Conservation (phyloP, 2,797 vertebrate species). For the Manis javanica region DNA sequence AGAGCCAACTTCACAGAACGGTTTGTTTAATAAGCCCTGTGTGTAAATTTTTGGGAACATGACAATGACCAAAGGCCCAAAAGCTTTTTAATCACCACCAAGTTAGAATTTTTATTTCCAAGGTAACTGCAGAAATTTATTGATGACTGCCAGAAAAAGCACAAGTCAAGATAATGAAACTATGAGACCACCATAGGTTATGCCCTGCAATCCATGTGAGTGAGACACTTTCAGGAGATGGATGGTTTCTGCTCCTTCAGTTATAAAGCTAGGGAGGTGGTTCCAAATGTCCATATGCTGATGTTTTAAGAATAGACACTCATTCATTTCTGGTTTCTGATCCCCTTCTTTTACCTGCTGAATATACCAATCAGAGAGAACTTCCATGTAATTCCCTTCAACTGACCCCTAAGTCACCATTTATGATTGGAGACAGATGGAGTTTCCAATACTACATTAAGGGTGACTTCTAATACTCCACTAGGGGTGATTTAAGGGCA, state of each 20-base stretch:
- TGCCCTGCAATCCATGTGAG: not conserved
- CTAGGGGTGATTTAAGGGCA: constrained; percentile 18
- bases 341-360: not conserved
- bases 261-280: not conserved
- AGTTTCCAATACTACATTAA: not conserved
- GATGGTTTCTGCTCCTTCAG: not conserved
- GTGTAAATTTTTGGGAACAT: not conserved
- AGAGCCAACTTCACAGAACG: not conserved
- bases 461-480: not conserved
- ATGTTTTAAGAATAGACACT: not conserved
- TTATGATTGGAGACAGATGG: not conserved
- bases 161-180: not conserved
- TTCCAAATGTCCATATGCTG: not conserved
- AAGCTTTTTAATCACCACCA: constrained; percentile 34
- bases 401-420: not conserved
- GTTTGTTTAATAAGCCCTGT: accelerated
- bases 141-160: not conserved
- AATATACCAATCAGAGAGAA: not conserved
- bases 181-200: not conserved
- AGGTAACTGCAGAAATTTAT: constrained; percentile 31
- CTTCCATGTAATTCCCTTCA: not conserved
- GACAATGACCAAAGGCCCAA: not conserved
- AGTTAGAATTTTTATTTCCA: constrained; percentile 32
- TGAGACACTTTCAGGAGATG: not conserved
- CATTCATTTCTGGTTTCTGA: not conserved